Base-by-base conservation (phyloP, 2,113 vertebrate species). In the Nothocercus nigrocapillus region DNA sequence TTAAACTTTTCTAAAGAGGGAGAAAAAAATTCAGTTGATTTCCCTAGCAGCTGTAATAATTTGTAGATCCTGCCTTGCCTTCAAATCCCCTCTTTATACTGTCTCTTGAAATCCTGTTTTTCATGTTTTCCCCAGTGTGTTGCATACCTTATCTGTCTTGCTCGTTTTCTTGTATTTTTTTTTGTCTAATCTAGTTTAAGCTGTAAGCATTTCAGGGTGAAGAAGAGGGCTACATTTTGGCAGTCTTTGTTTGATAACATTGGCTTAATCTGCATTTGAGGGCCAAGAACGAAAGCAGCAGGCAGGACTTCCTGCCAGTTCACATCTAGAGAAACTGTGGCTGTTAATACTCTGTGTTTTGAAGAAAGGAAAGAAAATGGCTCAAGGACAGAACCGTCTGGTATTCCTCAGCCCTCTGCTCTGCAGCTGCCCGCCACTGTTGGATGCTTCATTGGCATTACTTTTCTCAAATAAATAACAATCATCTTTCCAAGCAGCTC, bases 281-380 rank as follows among this genome's bases (percentile, higher is more conserved):
- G 13, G 51, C 40, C 32, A 42, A 42, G 63, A 38, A 36, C 7
- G 20, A 47, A 62, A 34, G 12, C 40, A 85, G 44, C 62, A 69
- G 34, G 42, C 0, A 0, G 28, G 18, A 5, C 3, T 40, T 36
- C 10, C 34, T 7, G 21, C 38, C 78, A 42, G 42, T 5, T n/a
- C 53, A 34, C 13, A 1, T 64, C 34, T 64, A 51, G 59, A 76
- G 17, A 19, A 58, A 36, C 1, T 2, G 6, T 14, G 36, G 5
- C 16, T 11, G 81, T 72, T 42, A 28, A 4, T 16, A 49, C 53
- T 70, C 78, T 64, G 10, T 12, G 9, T 79, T 91, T 84, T 32
- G 27, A 75, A 61, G 42, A 21, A 63, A 34, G 15, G 17, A 27
- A 25, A 63, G 38, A 18, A 14, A 30, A 22, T 40, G 19, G 17